These are phyloP conservation scores for Hafferia zeledoni DNA, from an alignment of 2,797 vertebrate species.

Conservation along the genomic window DNA sequence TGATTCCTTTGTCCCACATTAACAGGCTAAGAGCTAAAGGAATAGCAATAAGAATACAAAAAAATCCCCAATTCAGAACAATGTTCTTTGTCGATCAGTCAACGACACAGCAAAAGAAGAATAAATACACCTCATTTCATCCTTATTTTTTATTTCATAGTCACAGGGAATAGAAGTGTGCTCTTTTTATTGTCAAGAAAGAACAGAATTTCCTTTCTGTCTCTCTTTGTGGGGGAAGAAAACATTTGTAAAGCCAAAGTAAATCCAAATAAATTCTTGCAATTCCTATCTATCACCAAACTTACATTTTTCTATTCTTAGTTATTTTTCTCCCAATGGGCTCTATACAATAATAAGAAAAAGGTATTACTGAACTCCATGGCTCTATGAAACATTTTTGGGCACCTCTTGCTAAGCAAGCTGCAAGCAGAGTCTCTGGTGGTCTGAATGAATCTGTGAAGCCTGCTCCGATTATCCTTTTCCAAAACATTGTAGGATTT, in stretches of 20 bases:
- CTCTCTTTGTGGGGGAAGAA: background rate
- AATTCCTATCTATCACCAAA: background rate
- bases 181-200: background rate
- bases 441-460: background rate
- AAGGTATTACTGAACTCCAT: background rate
- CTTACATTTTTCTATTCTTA: background rate
- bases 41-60: background rate
- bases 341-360: background rate
- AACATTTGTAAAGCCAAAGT: background rate
- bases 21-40: background rate
- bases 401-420: background rate
- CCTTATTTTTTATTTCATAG: background rate
- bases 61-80: background rate
- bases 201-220: background rate
- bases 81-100: background rate
- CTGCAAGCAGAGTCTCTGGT: background rate
- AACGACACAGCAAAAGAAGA: background rate
- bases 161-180: background rate
- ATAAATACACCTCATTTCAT: background rate
- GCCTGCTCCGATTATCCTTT: background rate
- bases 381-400: background rate
- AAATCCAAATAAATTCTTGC: conserved; percentile 20
- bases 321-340: background rate
- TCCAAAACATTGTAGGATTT: conserved; percentile 3
- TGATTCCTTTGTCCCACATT: background rate